Evolutionary conservation across 2,888 invertebrate species (phyloP).

Genomic region (Tachina lurida): DNA sequence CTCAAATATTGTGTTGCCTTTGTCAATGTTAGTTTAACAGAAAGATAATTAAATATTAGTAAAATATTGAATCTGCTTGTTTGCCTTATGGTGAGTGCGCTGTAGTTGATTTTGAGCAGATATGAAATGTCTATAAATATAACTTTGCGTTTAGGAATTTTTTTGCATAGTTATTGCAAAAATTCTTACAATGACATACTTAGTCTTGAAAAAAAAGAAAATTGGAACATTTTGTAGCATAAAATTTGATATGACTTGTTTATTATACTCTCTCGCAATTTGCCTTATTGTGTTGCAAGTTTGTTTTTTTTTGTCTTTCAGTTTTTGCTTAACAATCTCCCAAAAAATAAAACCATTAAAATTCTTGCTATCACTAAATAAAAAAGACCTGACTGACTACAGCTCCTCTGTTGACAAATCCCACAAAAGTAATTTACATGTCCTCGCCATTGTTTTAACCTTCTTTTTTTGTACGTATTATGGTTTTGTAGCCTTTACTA

Average conservation of each 20-base stretch:
- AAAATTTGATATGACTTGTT: slow-evolving; percentile 2
- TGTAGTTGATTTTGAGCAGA: slow-evolving; percentile 10
- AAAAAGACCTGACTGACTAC: slow-evolving; percentile 25
- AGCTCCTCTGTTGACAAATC: slow-evolving; percentile 69
- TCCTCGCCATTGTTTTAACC: slow-evolving; percentile 69
- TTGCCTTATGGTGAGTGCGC: background rate
- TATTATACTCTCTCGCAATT: background rate
- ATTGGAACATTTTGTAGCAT: too few species aligned
- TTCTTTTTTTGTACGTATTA: slow-evolving; percentile 28
- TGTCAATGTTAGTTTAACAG: slow-evolving; percentile 34
- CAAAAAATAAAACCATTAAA: slow-evolving; percentile 3
- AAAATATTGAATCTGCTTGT: slow-evolving; percentile 41
- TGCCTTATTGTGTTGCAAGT: slow-evolving; percentile 41
- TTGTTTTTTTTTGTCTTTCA: background rate
- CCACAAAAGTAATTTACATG: slow-evolving; percentile 73
- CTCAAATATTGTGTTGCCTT: slow-evolving; percentile 15
- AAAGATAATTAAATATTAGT: slow-evolving; percentile 64
- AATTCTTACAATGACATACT: too few species aligned
- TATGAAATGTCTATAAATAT: background rate
- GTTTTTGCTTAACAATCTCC: background rate
- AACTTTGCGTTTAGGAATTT: background rate
- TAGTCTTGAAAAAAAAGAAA: background rate
- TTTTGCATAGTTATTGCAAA: background rate
- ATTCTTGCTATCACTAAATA: background rate
- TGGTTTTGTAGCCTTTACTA: slow-evolving; percentile 37